Conservation (phyloP, 2,888 invertebrate genomes). For the Lithophane leautieri region DNA sequence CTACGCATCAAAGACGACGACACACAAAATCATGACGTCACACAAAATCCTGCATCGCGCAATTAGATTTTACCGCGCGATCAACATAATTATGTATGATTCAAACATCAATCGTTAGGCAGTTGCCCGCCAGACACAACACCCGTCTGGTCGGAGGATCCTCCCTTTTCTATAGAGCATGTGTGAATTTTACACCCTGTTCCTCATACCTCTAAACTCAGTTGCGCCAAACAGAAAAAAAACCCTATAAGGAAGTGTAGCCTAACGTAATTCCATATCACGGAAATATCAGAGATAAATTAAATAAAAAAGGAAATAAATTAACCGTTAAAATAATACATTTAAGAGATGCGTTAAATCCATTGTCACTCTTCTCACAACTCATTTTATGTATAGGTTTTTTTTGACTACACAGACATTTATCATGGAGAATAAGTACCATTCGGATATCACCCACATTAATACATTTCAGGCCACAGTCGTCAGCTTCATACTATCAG, state of each 20-base stretch:
- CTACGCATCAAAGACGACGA: no score
- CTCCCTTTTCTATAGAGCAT: no score
- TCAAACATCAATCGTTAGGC: no score
- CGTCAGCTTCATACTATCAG: background rate
- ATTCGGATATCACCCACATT: slow-evolving; percentile 57
- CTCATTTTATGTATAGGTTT: slow-evolving; percentile 7
- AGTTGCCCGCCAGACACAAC: no score
- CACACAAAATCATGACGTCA: no score
- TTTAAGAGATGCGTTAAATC: slow-evolving; percentile 9
- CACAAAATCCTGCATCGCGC: no score
- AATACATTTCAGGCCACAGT: slow-evolving; percentile 48
- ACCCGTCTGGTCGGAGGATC: no score
- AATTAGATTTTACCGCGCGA: no score
- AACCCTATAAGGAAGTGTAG: background rate
- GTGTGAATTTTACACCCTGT: no score
- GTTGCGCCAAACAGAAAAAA: slow-evolving; percentile 7
- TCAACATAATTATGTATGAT: no score
- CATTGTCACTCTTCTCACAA: slow-evolving; percentile 3
- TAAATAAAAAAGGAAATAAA: slow-evolving; percentile 6
- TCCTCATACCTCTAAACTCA: no score
- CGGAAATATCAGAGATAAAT: background rate
- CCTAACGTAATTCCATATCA: slow-evolving; percentile 27
- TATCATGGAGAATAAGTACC: slow-evolving; percentile 43
- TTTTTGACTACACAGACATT: slow-evolving; percentile 18
- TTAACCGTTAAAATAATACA: slow-evolving; percentile 21